A percentile compares a stretch with the other conserved stretches of the same genome.
Conservation (phyloP, 2,113 vertebrate genomes). For the Lipotes vexillifer region DNA sequence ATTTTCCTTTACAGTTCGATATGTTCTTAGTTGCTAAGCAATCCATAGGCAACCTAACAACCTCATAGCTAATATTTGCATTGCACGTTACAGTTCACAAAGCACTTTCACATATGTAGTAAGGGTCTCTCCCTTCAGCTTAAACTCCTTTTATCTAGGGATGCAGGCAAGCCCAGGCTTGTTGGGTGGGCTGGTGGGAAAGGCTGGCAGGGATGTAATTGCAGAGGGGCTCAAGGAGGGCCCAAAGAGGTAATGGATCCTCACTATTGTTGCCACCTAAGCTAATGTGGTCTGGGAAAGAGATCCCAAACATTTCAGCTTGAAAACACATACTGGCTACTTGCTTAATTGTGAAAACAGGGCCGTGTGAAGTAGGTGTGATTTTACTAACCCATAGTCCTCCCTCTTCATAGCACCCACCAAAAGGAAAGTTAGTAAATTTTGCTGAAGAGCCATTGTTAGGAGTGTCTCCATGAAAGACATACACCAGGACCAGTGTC, state of each 20-base stretch:
- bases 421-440: background rate
- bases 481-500: background rate
- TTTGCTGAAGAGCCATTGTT: background rate
- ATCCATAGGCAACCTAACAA: background rate
- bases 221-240: background rate
- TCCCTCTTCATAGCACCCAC: background rate
- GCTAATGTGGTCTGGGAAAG: background rate
- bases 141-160: background rate
- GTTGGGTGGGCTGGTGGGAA: background rate
- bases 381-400: background rate
- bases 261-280: background rate
- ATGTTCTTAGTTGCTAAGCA: slow-evolving; percentile 30
- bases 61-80: background rate
- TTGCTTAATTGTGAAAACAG: background rate
- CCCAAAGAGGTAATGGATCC: background rate
- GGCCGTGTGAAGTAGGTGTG: background rate
- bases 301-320: background rate
- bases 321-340: background rate
- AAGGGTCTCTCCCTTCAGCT: background rate
- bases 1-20: background rate
- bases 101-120: background rate
- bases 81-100: background rate
- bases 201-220: background rate
- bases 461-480: background rate
- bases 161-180: background rate